phyloP scores from a whole-genome alignment of 2,888 invertebrate species.

The Parnassius mnemosyne region DNA sequence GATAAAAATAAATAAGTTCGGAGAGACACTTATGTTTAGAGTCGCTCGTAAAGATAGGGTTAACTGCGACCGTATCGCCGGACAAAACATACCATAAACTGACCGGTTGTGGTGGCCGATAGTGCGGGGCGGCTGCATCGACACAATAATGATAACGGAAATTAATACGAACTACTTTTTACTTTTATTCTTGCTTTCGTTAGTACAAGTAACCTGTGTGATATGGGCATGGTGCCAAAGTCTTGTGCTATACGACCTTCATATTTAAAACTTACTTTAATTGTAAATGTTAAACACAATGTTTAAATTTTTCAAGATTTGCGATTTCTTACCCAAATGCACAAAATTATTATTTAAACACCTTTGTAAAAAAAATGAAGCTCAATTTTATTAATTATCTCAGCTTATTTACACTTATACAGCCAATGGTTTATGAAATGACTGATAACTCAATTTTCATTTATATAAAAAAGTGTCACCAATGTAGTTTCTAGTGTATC shows the following conservation, averaged over 20 bases:
- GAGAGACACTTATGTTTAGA: constrained; percentile 80
- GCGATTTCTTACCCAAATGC: no score
- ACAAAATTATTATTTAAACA: no score
- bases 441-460: no score
- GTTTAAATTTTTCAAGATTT: no score
- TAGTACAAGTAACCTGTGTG: constrained; percentile 7
- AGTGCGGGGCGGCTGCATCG: constrained; percentile 53
- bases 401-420: no score
- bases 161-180: constrained; percentile 16
- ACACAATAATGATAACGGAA: constrained; percentile 28
- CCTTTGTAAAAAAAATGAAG: no score
- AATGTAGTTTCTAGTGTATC: no score
- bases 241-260: not conserved
- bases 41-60: constrained; percentile 79
- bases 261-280: no score
- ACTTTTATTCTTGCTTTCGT: constrained; percentile 17
- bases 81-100: constrained; percentile 78
- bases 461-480: no score
- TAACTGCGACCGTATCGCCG: constrained; percentile 75
- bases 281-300: no score
- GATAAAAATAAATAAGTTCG: constrained; percentile 79
- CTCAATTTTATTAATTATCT: no score
- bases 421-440: no score
- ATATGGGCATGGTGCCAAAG: not conserved
- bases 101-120: constrained; percentile 65